Percentiles rank a stretch among this genome's conserved stretches.
phyloP scores from a whole-genome alignment of 2,113 vertebrate genomes.

The Hippocampus barbouri region DNA sequence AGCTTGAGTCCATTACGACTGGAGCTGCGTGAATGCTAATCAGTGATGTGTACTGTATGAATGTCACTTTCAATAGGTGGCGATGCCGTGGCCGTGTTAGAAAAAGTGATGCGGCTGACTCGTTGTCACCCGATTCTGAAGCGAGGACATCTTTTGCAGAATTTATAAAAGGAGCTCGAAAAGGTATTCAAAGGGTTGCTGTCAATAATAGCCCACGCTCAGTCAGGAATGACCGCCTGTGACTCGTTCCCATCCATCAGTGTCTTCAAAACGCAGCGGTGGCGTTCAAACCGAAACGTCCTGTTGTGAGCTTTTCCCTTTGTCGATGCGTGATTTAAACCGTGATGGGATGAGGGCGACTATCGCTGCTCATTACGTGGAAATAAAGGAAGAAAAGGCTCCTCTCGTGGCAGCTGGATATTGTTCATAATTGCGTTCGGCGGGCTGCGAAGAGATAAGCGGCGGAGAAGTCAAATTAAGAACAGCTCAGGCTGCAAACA shows the following conservation, averaged over 20 bases:
- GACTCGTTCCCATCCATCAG: background rate
- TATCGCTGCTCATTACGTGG: slow-evolving; percentile 3
- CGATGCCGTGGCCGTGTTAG: background rate
- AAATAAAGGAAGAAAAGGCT: background rate
- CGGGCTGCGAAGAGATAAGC: background rate
- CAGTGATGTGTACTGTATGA: background rate
- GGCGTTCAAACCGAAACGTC: background rate
- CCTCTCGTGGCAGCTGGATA: background rate
- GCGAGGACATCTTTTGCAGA: background rate
- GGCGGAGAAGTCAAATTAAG: background rate
- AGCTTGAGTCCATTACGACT: background rate
- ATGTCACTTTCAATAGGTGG: background rate
- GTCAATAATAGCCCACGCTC: background rate
- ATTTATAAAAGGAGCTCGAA: background rate
- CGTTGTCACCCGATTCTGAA: background rate
- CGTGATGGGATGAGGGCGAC: background rate
- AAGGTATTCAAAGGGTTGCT: background rate
- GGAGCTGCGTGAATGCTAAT: background rate
- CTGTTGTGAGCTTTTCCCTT: background rate
- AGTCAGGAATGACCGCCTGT: background rate
- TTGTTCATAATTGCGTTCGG: slow-evolving; percentile 4
- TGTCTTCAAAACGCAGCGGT: background rate
- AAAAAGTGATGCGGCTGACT: background rate
- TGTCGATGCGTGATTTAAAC: background rate
- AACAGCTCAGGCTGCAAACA: background rate